Evolutionary conservation across 2,797 vertebrate genomes (phyloP).

Genomic region (Podargus strigoides): DNA sequence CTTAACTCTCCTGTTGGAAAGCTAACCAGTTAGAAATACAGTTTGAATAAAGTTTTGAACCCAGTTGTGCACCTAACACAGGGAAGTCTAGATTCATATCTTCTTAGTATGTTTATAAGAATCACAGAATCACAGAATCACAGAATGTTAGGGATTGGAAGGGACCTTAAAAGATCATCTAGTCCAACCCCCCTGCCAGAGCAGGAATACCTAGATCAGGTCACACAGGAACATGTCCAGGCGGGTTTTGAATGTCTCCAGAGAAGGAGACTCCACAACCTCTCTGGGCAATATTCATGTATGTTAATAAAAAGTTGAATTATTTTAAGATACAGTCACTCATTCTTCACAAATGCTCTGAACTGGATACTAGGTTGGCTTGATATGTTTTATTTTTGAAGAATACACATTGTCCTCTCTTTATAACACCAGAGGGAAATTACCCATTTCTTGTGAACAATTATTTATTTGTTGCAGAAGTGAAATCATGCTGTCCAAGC

Average conservation of each 20-base stretch:
- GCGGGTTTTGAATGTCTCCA: no score
- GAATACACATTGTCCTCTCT: background rate
- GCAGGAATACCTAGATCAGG: no score
- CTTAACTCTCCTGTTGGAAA: background rate
- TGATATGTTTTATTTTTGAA: background rate
- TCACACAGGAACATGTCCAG: no score
- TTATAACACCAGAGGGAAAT: background rate
- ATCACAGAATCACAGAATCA: no score
- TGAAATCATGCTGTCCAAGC: background rate
- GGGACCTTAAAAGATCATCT: no score
- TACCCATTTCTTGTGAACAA: accelerated
- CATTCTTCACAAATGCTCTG: background rate
- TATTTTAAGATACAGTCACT: background rate
- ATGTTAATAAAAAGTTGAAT: background rate
- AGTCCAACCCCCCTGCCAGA: no score
- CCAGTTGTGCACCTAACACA: background rate
- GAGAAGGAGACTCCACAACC: no score
- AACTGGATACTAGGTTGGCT: background rate
- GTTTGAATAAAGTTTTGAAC: background rate
- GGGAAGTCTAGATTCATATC: background rate
- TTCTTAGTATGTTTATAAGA: background rate
- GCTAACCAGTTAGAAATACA: background rate
- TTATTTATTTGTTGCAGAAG: background rate
- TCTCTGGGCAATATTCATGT: no score
- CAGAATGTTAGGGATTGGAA: no score